phyloP scores from a whole-genome alignment of 2,888 invertebrate species.

The Acleris sparsana region DNA sequence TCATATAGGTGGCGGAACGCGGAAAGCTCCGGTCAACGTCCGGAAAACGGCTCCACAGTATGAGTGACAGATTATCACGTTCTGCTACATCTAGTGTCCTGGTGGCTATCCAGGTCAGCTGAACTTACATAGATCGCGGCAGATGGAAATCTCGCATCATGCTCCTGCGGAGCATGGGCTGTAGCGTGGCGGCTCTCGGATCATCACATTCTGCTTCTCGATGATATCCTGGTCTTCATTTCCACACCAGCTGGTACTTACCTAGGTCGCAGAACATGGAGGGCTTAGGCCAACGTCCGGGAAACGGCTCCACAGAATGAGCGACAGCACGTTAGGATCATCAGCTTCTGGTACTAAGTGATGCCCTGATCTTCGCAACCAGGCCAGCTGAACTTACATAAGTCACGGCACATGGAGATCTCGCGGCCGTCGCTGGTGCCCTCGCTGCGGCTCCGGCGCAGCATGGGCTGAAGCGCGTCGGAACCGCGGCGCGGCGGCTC shows the following conservation, averaged over 20 bases:
- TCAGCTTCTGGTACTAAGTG: conserved; percentile 76
- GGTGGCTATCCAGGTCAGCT: no score
- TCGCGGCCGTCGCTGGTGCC: conserved; percentile 68
- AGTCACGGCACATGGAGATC: conserved; percentile 62
- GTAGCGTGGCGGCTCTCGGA: conserved; percentile 64
- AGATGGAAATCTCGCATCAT: conserved; percentile 64
- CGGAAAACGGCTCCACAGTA: no score
- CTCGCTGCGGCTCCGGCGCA: conserved; percentile 67
- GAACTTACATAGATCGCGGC: conserved; percentile 68
- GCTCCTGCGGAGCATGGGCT: conserved; percentile 72
- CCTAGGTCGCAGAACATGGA: conserved; percentile 68
- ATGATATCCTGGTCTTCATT: conserved; percentile 47
- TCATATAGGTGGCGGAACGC: no score
- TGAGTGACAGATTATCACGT: no score
- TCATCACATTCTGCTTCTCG: conserved; percentile 76
- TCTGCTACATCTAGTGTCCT: no score
- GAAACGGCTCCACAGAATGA: no score
- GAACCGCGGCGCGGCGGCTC: conserved; percentile 64
- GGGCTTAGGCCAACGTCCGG: no score
- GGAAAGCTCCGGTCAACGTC: no score
- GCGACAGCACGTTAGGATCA: no score
- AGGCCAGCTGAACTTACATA: conserved; percentile 57
- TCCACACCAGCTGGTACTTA: conserved; percentile 47
- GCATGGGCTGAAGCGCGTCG: conserved; percentile 75
- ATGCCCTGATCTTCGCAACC: conserved; percentile 36